phyloP scores from a whole-genome alignment of 2,797 vertebrate genomes.

The Streptopelia turtur region DNA sequence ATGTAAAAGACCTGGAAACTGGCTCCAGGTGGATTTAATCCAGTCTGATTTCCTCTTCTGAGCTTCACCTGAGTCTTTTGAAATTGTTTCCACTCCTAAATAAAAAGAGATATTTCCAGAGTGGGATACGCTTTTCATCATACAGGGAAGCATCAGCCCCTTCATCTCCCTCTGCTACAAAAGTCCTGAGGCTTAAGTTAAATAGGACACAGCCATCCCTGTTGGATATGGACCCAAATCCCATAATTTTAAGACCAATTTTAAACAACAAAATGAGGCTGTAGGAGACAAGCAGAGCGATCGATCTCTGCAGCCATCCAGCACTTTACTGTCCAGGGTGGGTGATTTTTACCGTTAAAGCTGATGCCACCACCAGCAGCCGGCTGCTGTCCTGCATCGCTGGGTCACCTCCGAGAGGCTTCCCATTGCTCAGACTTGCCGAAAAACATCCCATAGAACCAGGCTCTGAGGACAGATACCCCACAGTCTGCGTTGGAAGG shows the following conservation, averaged over 20 bases:
- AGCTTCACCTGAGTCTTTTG: neutral
- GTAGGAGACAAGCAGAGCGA: neutral
- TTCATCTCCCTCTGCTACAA: neutral
- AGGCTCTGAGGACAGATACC: neutral
- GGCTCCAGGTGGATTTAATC: conserved; percentile 24
- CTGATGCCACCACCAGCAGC: neutral
- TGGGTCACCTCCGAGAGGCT: neutral
- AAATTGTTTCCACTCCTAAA: conserved; percentile 2
- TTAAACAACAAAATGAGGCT: neutral
- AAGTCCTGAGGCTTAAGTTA: neutral
- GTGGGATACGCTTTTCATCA: neutral
- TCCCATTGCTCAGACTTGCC: neutral
- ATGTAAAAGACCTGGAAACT: conserved; percentile 6
- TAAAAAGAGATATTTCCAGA: neutral
- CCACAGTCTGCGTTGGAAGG: neutral
- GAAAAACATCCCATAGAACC: neutral
- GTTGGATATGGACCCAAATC: neutral
- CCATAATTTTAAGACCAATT: neutral
- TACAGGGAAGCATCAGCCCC: neutral
- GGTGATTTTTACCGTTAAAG: neutral
- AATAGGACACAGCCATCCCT: neutral
- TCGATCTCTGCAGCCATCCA: neutral
- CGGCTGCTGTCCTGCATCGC: neutral
- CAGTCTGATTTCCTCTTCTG: neutral
- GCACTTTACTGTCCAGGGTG: neutral